Base-by-base conservation (phyloP, 2,888 invertebrate species). In the Leptopilina syphax region DNA sequence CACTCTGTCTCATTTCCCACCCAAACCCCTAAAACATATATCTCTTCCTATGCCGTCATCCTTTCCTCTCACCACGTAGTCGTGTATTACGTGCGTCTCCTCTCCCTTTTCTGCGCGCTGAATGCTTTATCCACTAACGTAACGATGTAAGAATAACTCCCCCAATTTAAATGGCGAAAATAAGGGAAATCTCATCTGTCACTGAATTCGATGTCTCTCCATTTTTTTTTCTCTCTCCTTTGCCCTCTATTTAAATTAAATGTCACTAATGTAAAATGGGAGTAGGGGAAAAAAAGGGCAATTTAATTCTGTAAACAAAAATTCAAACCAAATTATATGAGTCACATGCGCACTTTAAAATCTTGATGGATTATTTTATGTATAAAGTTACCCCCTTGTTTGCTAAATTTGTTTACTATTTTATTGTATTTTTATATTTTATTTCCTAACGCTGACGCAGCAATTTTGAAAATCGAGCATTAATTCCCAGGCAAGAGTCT, bases 161-260 rank as follows among this genome's bases (percentile, higher is more conserved):
- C 57, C 70, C 73, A 73, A 73, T 73, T 57, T 73, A 73, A 73
- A 73, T 73, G 73, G 54, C 57, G 73, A 73, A 54, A 73, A 73
- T 73, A 73, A 73, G 54, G 57, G 54, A 73, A 73, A 73, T 73
- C 73, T 73, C 73, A 73, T 73, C 73, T 73, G 57, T 73, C 57
- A 73, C 57, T 73, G 34, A 73, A 34, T 73, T 73, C n/a, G 34
- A 73, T 34, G 70, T 63, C 63, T 54, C n/a, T 34, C 4, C 34
- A 34, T 4, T 34, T 34, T 34, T 34, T 34, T 34, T 10, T 47
- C 34, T 50, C 50, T 50, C 3, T 50, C 10, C 10, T 50, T n/a
- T 27, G n/a, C 57, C 73, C 57, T 73, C 13, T n/a, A 73, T 73
- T 73, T 73, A 73, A 73, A 73, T 73, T 73, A 73, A 73, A 73